Conservation (phyloP, 2,797 vertebrate genomes). For the Arvicola amphibius region DNA sequence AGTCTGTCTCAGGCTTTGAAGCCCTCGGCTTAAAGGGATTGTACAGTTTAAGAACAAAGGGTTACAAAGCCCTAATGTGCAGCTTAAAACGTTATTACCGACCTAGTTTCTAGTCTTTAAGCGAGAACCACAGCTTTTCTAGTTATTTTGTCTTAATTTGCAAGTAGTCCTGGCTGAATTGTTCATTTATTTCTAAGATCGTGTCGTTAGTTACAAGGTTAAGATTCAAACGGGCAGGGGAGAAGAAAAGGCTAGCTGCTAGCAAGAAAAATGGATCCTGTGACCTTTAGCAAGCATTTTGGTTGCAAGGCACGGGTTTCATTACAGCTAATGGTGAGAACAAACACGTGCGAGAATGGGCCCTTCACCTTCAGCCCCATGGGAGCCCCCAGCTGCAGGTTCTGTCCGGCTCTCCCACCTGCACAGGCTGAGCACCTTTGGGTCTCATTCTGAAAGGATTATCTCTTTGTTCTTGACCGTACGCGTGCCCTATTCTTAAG, state of each 20-base stretch:
- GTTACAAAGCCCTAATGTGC: slow-evolving; percentile 55
- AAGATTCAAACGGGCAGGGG: slow-evolving; percentile 80
- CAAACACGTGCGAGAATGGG: slow-evolving; percentile 42
- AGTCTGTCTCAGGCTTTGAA: slow-evolving; percentile 45
- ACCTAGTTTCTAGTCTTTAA: slow-evolving; percentile 58
- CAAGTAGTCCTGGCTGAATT: slow-evolving; percentile 63
- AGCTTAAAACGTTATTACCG: slow-evolving; percentile 64
- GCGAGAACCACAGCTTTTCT: slow-evolving; percentile 54
- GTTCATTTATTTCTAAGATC: slow-evolving; percentile 76
- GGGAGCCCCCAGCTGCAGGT: slow-evolving; percentile 56
- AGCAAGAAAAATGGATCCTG: slow-evolving; percentile 81
- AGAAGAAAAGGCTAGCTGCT: slow-evolving; percentile 66
- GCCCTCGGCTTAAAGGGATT: slow-evolving; percentile 66
- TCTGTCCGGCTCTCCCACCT: slow-evolving; percentile 68
- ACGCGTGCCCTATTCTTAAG: slow-evolving; percentile 67
- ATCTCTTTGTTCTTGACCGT: slow-evolving; percentile 74
- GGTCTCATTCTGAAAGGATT: slow-evolving; percentile 72
- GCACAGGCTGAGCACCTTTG: slow-evolving; percentile 75
- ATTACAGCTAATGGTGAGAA: slow-evolving; percentile 83
- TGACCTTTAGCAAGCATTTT: slow-evolving; percentile 85
- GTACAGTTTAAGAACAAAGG: slow-evolving; percentile 72
- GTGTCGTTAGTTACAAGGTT: slow-evolving; percentile 83
- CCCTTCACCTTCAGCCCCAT: slow-evolving; percentile 52
- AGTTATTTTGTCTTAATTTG: slow-evolving; percentile 74
- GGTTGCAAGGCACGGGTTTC: slow-evolving; percentile 84